Conservation (phyloP, 1,140 invertebrate genomes). For the fruit fly (Drosophila melanogaster) region DNA sequence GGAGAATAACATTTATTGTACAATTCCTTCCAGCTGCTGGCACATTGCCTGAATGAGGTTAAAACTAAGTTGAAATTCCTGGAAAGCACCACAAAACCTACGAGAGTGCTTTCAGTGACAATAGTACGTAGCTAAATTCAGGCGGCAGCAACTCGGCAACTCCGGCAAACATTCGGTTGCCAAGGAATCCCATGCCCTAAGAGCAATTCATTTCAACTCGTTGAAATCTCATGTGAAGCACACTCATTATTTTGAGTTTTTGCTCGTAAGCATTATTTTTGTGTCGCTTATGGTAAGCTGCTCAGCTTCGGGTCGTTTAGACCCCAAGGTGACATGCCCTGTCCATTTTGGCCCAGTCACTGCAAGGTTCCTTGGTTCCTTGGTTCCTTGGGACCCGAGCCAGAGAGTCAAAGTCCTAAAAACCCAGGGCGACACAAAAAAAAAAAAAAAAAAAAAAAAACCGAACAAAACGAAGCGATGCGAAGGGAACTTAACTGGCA, state of each 20-base stretch:
- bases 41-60: slow-evolving; percentile 5
- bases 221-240: slow-evolving; percentile 46
- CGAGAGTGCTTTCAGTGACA: slow-evolving; percentile 16
- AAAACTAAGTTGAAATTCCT: slow-evolving; percentile 23
- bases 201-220: slow-evolving; percentile 43
- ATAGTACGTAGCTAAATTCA: neutral
- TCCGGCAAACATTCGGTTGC: slow-evolving; percentile 16
- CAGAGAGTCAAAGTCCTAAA: slow-evolving; percentile 13
- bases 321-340: slow-evolving; percentile 34
- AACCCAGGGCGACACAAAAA: slow-evolving; percentile 1
- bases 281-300: slow-evolving; percentile 41
- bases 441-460: slow-evolving; percentile 1
- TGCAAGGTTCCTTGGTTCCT: slow-evolving; percentile 14
- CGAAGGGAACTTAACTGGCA: slow-evolving; percentile 67
- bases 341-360: slow-evolving; percentile 36
- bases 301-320: slow-evolving; percentile 5
- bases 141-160: slow-evolving; percentile 1
- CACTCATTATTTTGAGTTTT: slow-evolving; percentile 39
- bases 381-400: slow-evolving; percentile 32
- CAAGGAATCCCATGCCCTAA: slow-evolving; percentile 3
- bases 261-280: slow-evolving; percentile 41
- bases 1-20: slow-evolving; percentile 15
- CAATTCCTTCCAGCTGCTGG: neutral
- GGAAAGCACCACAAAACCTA: slow-evolving; percentile 10
- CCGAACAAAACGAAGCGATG: neutral